Conservation (phyloP, 2,888 invertebrate species). For the Peribatodes rhomboidaria region DNA sequence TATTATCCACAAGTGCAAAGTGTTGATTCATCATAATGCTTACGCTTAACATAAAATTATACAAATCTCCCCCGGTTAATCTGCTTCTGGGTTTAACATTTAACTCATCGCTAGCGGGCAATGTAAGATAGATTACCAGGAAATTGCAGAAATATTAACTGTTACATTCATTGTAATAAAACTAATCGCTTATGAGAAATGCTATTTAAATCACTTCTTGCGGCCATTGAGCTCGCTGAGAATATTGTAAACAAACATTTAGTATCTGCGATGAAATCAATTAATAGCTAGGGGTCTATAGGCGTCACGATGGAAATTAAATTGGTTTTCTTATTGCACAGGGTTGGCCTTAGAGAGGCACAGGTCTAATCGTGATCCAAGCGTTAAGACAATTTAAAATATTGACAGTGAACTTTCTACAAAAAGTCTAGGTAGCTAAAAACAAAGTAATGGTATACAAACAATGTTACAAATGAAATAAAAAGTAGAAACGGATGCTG, state of each 20-base stretch:
- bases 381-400: constrained; percentile 66
- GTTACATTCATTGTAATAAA: constrained; percentile 43
- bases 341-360: constrained; percentile 53
- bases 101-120: constrained; percentile 45
- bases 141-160: constrained; percentile 44
- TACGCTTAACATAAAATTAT: constrained; percentile 26
- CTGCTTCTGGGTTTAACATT: constrained; percentile 50
- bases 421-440: constrained; percentile 54
- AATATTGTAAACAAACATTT: constrained; percentile 46
- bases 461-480: constrained; percentile 31
- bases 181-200: constrained; percentile 32
- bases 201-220: constrained; percentile 33
- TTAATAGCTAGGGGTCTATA: constrained; percentile 63
- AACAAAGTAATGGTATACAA: constrained; percentile 51
- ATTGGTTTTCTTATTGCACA: constrained; percentile 65
- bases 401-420: constrained; percentile 60
- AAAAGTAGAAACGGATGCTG: constrained; percentile 30
- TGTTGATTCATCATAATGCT: neutral
- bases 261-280: constrained; percentile 64
- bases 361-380: constrained; percentile 68
- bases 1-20: neutral
- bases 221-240: constrained; percentile 4
- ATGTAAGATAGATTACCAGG: constrained; percentile 47
- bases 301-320: constrained; percentile 71
- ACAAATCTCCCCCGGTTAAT: constrained; percentile 39